A percentile compares a stretch with the other conserved stretches of the same genome.
These are phyloP conservation scores for Zaprionus lachaisei DNA, from an alignment of 1,140 invertebrate genomes.

Conservation along the genomic window DNA sequence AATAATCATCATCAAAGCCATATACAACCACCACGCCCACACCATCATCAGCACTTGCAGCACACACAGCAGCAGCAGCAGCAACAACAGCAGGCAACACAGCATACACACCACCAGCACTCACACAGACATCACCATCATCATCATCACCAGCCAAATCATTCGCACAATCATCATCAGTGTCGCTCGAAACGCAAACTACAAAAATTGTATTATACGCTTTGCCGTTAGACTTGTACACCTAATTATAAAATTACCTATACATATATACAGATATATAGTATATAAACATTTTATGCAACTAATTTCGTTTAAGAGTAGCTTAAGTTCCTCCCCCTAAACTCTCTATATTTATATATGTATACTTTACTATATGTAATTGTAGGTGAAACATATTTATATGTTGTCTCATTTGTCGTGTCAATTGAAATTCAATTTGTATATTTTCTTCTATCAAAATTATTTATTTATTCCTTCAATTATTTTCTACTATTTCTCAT, in stretches of 20 bases:
- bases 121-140: constrained; percentile 69
- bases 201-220: constrained; percentile 84
- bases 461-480: constrained; percentile 66
- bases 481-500: constrained; percentile 29
- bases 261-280: constrained; percentile 27
- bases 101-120: constrained; percentile 66
- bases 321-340: constrained; percentile 27
- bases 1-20: constrained; percentile 81
- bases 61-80: constrained; percentile 27
- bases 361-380: constrained; percentile 2
- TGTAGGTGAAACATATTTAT: constrained; percentile 6
- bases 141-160: constrained; percentile 47
- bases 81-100: constrained; percentile 36
- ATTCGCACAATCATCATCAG: constrained; percentile 70
- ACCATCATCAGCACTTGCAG: constrained; percentile 23
- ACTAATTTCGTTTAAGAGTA: constrained; percentile 62
- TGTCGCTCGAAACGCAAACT: constrained; percentile 83
- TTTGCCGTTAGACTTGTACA: constrained; percentile 80
- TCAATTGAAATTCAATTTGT: constrained; percentile 43
- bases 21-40: constrained; percentile 53
- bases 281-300: constrained; percentile 40
- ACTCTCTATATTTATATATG: constrained; percentile 24
- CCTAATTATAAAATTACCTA: constrained; percentile 51
- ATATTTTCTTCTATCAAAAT: constrained; percentile 36
- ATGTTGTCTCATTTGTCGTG: constrained; percentile 17